Base-by-base conservation (phyloP, 2,797 vertebrate species). In the Rhyacichthys aspro region DNA sequence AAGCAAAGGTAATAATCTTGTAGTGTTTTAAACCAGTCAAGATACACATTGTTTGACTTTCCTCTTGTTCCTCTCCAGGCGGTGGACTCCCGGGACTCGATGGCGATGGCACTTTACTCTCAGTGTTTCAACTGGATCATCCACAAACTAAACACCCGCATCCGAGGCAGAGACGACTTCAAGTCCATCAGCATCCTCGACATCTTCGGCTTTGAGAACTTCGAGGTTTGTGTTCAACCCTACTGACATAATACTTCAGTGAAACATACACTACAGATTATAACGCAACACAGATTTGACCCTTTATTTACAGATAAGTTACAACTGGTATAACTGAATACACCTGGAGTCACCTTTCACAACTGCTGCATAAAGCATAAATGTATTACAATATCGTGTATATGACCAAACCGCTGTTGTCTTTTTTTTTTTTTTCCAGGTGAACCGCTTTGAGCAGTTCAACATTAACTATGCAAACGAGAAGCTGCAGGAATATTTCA, bases 401-500 rank as follows among this genome's bases (percentile, higher is more conserved):
- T 38, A 38, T 38, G 9, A 10, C 6, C 9, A 7, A 12, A 3
- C 1, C 1, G 37, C 8, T 4, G 37, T 38, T n/a, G n/a, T 53
- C n/a, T 37, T 8, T 53, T 5, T 1, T 41, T 7, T 54, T 17
- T 28, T 39, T 41, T 28, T 55, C 23, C 28, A 98, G 96, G 93
- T 98, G 47, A 99, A 99, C 83, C 95, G 89, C 85, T 99, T 99
- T 50, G 97, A 99, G 81, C 97, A 99, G 88, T 98, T 99, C 91
- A 99, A 94, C 86, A 99, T 99, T 83, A 99, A 99, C 92, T 98
- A 99, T 91, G 97, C 97, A 86, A 99, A 99, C 19, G 97, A 99
- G 85, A 99, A 99, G 74, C 96, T 99, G 50, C 97, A 99, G 90
- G 97, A 98, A 63, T 99, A 99, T 86, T 99, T 99, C 78, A 99